These are phyloP conservation scores for Lasioglossum figueresi DNA, from an alignment of 2,888 invertebrate genomes.

Conservation along the genomic window DNA sequence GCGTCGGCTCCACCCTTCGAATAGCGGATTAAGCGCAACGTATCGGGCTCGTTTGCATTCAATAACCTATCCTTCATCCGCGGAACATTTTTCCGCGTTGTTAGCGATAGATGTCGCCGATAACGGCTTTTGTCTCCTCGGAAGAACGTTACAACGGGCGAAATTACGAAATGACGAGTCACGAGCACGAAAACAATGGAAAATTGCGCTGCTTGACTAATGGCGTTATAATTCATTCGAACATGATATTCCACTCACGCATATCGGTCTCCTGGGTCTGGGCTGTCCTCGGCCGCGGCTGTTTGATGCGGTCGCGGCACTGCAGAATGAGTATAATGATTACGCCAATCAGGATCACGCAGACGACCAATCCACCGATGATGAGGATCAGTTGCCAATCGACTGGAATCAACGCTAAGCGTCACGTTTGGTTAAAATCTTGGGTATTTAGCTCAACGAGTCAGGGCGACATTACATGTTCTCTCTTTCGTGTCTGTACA, in stretches of 20 bases:
- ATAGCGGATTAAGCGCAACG: slow-evolving; percentile 7
- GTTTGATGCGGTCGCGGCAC: slow-evolving; percentile 86
- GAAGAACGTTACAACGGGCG: not conserved
- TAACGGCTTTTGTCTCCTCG: slow-evolving; percentile 14
- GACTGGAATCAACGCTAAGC: slow-evolving; percentile 83
- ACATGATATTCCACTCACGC: slow-evolving; percentile 80
- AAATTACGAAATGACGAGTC: slow-evolving; percentile 41
- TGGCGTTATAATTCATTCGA: slow-evolving; percentile 49
- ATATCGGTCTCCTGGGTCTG: slow-evolving; percentile 82
- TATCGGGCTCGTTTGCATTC: slow-evolving; percentile 48
- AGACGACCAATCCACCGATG: slow-evolving; percentile 93
- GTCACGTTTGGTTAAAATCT: slow-evolving; percentile 80
- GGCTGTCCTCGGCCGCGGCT: slow-evolving; percentile 79
- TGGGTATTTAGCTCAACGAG: slow-evolving; percentile 65
- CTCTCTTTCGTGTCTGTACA: not conserved
- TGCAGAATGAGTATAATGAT: slow-evolving; percentile 93
- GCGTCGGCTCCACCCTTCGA: slow-evolving; percentile 23
- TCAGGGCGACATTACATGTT: slow-evolving; percentile 13
- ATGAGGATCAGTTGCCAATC: slow-evolving; percentile 87
- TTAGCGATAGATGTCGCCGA: slow-evolving; percentile 41
- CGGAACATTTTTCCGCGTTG: slow-evolving; percentile 27
- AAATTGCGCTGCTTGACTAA: slow-evolving; percentile 35
- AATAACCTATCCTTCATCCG: slow-evolving; percentile 44
- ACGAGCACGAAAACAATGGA: slow-evolving; percentile 37
- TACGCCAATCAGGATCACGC: slow-evolving; percentile 94